Evolutionary conservation across 2,797 vertebrate genomes (phyloP), one percentile per base, ranked within the genome.

Genomic region (Spizella passerina): DNA sequence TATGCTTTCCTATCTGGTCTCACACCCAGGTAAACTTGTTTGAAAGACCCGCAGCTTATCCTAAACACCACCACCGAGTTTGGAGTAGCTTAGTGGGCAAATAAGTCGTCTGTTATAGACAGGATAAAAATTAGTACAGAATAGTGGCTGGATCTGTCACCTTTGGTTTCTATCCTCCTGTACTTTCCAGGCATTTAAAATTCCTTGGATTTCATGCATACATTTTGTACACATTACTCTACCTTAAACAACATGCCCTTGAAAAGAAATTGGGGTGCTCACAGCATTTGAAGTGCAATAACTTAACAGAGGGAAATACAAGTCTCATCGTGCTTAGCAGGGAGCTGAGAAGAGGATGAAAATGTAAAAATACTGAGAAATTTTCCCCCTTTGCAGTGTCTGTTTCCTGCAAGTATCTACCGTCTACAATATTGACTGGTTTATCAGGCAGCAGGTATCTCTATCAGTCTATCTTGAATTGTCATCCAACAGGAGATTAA

Each of bases 401-500:
- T 93, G 70, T 93, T 91, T 88, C 77, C 95, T 44, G 72, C 36
- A 36, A 46, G 17, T 86, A 95, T 97, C 98, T 96, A 43, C 95
- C 78, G 92, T 97, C 97, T 96, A 55, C 88, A 86, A 26, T 97
- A 96, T 95, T 97, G 97, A 97, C 97, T 97, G 89, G 86, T 93
- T 97, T 97, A 96, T 98, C 97, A 80, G 96, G 93, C 75, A 36
- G 94, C 91, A 92, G 95, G 95, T 94, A 93, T 97, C 97, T 95
- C 94, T 93, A 97, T 97, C 97, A 49, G 96, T 94, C 93, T 96
- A 97, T 97, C 97, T 96, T 47, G 93, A 96, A 91, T 92, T 96
- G 97, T 97, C 97, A 97, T 95, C 97, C 96, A 79, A 73, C 94
- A 88, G 96, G 87, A 98, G 98, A 98, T 97, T 97, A 97, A 97